These are phyloP conservation scores for Dioctria linearis DNA, from an alignment of 2,888 invertebrate genomes.

Conservation along the genomic window DNA sequence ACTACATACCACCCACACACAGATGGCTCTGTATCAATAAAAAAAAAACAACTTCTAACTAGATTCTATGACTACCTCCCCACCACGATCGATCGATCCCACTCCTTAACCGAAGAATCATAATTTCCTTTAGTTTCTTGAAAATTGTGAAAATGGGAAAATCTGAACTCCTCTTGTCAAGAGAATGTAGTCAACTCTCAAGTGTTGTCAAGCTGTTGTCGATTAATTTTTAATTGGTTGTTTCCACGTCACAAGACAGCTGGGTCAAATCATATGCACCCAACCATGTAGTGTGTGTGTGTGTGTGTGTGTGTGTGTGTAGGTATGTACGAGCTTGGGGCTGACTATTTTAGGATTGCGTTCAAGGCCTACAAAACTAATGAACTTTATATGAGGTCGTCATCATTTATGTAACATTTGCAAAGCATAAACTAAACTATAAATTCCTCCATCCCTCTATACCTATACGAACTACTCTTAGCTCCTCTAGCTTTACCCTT, in stretches of 20 bases:
- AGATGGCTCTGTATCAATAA: no score
- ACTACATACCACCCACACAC: background rate
- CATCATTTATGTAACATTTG: background rate
- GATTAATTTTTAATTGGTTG: background rate
- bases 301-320: no score
- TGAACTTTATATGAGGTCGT: constrained; percentile 8
- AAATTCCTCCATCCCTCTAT: no score
- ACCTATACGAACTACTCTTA: background rate
- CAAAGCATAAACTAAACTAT: background rate
- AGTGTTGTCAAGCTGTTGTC: background rate
- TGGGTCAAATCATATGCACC: background rate
- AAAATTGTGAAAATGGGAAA: background rate
- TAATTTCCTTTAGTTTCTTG: background rate
- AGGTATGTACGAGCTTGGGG: background rate
- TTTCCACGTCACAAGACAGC: background rate
- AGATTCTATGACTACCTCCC: background rate
- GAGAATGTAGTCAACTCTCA: no score
- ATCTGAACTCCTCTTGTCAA: background rate
- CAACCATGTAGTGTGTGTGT: no score
- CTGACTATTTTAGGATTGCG: background rate
- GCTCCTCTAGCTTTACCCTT: background rate
- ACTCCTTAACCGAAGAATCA: background rate
- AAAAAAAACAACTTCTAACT: no score
- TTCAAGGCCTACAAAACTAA: background rate
- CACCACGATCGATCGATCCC: background rate